Evolutionary conservation across 2,888 invertebrate genomes (phyloP).

Genomic region (Sinelater perroti): DNA sequence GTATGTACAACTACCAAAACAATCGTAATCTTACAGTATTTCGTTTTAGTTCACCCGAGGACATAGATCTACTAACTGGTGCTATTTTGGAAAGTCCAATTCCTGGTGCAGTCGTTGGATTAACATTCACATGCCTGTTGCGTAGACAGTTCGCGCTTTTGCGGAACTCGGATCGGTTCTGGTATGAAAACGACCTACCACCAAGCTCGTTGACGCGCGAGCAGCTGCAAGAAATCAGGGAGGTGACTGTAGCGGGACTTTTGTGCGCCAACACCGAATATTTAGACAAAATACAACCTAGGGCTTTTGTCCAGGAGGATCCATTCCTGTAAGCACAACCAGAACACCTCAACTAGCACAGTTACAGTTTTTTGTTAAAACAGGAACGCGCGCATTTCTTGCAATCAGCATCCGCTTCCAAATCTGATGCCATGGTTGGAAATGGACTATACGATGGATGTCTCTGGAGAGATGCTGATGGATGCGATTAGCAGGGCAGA

Average conservation of each 20-base stretch:
- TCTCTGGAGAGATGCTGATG: conserved; percentile 76
- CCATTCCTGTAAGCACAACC: conserved; percentile 76
- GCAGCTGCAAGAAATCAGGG: conserved; percentile 83
- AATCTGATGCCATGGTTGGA: conserved; percentile 78
- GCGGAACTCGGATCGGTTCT: conserved; percentile 89
- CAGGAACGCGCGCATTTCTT: conserved; percentile 77
- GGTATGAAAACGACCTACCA: conserved; percentile 95
- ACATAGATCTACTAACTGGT: conserved; percentile 86
- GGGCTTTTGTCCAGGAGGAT: conserved; percentile 85
- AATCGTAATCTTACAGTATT: conserved; percentile 2
- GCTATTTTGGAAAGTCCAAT: conserved; percentile 82
- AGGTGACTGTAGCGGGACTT: conserved; percentile 80
- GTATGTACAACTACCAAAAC: conserved; percentile 56
- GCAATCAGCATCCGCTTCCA: conserved; percentile 74
- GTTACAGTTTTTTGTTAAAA: conserved; percentile 5
- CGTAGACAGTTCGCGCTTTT: conserved; percentile 83
- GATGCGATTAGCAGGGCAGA: conserved; percentile 83
- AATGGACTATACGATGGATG: conserved; percentile 69
- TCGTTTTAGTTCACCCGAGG: conserved; percentile 69
- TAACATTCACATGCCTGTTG: conserved; percentile 87
- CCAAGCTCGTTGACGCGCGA: conserved; percentile 82
- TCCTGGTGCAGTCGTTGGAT: conserved; percentile 84
- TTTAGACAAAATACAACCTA: conserved; percentile 80
- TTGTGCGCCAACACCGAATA: conserved; percentile 79
- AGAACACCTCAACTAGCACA: no score